A percentile compares a stretch with the other conserved stretches of the same genome.
These are phyloP conservation scores for Columbina picui DNA, from an alignment of 2,113 vertebrate genomes.

Conservation along the genomic window DNA sequence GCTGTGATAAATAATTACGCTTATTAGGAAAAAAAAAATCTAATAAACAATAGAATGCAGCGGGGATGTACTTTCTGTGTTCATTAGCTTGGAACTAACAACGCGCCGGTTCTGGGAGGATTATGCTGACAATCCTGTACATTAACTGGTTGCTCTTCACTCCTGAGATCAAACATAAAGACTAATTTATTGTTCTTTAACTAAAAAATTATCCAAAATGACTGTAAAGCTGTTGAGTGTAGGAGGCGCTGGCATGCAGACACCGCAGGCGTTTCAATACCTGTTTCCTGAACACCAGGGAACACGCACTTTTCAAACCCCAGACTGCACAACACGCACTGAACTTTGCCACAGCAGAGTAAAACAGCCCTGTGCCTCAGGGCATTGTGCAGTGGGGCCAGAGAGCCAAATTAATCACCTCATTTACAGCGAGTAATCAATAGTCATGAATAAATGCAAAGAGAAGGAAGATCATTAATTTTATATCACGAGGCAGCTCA, in stretches of 20 bases:
- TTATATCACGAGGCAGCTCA: rapidly evolving
- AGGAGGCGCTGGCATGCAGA: not conserved
- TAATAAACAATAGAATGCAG: not conserved
- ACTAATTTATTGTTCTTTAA: not conserved
- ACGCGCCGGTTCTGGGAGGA: not conserved
- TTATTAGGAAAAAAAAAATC: not conserved
- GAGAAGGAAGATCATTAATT: not conserved
- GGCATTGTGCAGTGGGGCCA: not conserved
- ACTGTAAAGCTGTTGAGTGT: not conserved
- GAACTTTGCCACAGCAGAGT: not conserved
- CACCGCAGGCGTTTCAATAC: rapidly evolving
- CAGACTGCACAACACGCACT: rapidly evolving
- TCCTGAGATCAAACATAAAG: not conserved
- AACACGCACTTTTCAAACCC: rapidly evolving
- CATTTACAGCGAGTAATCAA: rapidly evolving
- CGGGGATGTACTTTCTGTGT: not conserved
- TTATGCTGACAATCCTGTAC: not conserved
- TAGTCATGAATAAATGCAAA: rapidly evolving
- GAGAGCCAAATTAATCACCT: rapidly evolving
- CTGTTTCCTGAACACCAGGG: rapidly evolving
- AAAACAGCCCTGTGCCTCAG: not conserved
- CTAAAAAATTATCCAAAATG: not conserved
- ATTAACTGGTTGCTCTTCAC: not conserved
- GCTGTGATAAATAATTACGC: not conserved
- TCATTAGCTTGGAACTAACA: not conserved